These are phyloP conservation scores for Spatula clypeata DNA, from an alignment of 2,797 vertebrate species.

Conservation along the genomic window DNA sequence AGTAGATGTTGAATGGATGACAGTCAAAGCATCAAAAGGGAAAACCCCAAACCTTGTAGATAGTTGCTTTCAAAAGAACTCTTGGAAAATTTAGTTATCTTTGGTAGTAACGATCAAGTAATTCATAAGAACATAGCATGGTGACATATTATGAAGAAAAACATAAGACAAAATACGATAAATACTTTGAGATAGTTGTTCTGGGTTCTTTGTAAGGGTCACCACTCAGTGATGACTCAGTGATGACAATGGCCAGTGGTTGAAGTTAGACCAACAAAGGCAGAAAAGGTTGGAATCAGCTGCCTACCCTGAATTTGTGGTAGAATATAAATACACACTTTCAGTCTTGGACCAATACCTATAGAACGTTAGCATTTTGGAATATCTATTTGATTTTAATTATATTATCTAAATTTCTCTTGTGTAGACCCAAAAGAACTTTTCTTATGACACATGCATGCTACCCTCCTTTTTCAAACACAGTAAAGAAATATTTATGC, in stretches of 20 bases:
- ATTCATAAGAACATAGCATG: not conserved
- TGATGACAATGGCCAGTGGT: not conserved
- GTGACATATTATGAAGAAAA: not conserved
- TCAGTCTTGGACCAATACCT: not conserved
- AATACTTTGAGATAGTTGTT: not conserved
- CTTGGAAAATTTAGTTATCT: not conserved
- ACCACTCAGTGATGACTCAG: not conserved
- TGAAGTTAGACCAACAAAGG: not conserved
- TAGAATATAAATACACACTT: not conserved
- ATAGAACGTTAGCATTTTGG: not conserved
- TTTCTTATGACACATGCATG: not conserved
- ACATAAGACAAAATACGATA: not conserved
- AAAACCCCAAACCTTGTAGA: accelerated
- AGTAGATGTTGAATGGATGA: too few species aligned
- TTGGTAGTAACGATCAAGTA: not conserved
- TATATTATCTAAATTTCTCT: not conserved
- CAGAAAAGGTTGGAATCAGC: not conserved
- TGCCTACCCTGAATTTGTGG: not conserved
- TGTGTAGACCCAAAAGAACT: not conserved
- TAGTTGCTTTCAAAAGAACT: not conserved
- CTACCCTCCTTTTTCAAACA: not conserved
- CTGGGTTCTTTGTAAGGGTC: not conserved
- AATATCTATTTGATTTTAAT: not conserved
- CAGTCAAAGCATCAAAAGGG: not conserved
- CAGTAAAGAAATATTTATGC: not conserved